Evolutionary conservation across 2,113 vertebrate species (phyloP), one percentile per base, ranked within the genome.

Genomic region (Mirounga angustirostris): DNA sequence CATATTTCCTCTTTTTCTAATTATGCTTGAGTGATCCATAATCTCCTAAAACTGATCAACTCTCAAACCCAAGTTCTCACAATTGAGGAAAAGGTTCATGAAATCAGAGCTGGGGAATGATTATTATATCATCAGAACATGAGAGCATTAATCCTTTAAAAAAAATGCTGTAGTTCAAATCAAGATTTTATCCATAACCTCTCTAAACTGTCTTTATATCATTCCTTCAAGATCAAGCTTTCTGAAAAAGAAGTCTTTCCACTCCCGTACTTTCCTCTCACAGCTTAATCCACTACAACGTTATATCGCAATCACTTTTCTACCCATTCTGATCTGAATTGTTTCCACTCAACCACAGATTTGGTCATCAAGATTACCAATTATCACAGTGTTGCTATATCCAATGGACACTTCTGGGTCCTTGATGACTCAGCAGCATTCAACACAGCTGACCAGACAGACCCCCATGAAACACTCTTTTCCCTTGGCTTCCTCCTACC

Each of bases 151-250:
- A 33, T 91, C 28, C 40, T 43, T 43, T 43, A 43, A 43, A 43
- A 43, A 79, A 54, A 91, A 36, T 82, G 88, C 69, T 65, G 54
- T 4, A 86, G 30, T n/a, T 97, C 19, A 88, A 95, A 95, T 93
- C 40, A 94, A 84, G 6, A 87, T 87, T 88, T 87, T 76, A 94
- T 50, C 33, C 24, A 61, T 74, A 76, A 85, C 58, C 11, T 67
- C 50, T 82, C 36, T 59, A 82, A 18, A 87, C 97, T 54, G 46
- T 40, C 40, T 89, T 88, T 30, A 4, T 61, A 84, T 67, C 22
- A 85, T 4, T 96, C 58, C 73, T 85, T 92, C 59, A 93, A 97
- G 36, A 87, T 87, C 5, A 97, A 96, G n/a, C 56, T 74, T 83
- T 84, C 40, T 69, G 69, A 88, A 92, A 97, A 94, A 91, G 22